A percentile compares a stretch with the other conserved stretches of the same genome.
Conservation (phyloP, 2,113 vertebrate species). For the Hippocampus guttulatus region DNA sequence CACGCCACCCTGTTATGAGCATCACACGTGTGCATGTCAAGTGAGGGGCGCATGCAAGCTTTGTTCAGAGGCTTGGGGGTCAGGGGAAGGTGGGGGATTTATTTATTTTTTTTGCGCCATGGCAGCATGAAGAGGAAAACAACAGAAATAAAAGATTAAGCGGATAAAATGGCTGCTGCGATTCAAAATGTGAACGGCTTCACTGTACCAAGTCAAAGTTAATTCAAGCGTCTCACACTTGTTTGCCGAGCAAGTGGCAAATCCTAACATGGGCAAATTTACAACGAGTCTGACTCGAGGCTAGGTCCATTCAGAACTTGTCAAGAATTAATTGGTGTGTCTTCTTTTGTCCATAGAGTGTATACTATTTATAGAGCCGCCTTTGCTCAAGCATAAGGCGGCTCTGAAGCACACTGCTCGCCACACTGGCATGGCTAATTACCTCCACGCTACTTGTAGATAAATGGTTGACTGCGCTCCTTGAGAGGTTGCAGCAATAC, state of each 20-base stretch:
- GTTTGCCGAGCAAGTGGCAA: neutral
- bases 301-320: neutral
- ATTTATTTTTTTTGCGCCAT: too few species aligned
- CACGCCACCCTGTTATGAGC: too few species aligned
- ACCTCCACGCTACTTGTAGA: conserved; percentile 51
- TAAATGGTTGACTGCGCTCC: conserved; percentile 44
- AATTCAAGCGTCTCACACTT: neutral
- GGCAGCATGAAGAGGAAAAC: too few species aligned
- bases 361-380: neutral
- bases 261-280: neutral
- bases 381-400: neutral
- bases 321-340: neutral
- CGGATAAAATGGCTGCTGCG: too few species aligned
- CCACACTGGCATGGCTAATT: conserved; percentile 48
- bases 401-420: conserved; percentile 14
- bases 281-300: neutral
- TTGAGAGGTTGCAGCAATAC: conserved; percentile 43
- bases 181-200: too few species aligned
- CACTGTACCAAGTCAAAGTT: neutral
- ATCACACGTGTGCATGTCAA: too few species aligned
- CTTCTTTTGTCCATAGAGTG: neutral
- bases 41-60: too few species aligned
- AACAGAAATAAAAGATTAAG: too few species aligned
- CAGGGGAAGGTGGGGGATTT: too few species aligned
- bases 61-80: too few species aligned